A percentile compares a stretch with the other conserved stretches of the same genome.
Conservation (phyloP, 2,797 vertebrate species). For the Nothura maculosa region DNA sequence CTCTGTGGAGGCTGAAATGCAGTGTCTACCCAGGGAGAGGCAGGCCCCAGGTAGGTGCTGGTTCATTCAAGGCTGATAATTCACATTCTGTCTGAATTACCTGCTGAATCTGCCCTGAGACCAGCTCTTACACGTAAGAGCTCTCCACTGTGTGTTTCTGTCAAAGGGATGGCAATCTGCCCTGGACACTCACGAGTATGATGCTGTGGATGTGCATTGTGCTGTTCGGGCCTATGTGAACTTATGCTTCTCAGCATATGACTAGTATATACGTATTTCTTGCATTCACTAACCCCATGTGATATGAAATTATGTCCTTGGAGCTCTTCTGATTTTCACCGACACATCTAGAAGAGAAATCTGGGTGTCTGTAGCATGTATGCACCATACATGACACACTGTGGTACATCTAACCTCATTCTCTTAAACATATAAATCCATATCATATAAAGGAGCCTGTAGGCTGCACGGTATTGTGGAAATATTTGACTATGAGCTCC, state of each 20-base stretch:
- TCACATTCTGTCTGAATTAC: background rate
- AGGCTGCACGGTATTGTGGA: background rate
- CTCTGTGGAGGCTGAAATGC: background rate
- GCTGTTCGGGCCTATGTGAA: background rate
- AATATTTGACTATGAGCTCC: background rate
- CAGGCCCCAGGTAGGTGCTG: rapidly evolving
- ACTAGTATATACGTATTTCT: background rate
- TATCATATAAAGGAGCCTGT: background rate
- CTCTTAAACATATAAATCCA: background rate
- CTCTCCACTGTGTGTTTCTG: background rate
- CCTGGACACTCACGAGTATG: rapidly evolving
- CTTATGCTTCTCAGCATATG: background rate
- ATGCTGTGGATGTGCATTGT: background rate
- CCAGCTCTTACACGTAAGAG: background rate
- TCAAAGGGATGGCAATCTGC: rapidly evolving
- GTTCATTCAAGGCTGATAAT: rapidly evolving
- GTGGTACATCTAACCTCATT: background rate
- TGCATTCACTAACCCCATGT: rapidly evolving
- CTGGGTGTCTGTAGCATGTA: background rate
- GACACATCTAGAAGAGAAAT: background rate
- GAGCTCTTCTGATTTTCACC: background rate
- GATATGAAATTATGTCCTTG: background rate
- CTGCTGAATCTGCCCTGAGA: background rate
- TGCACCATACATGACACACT: background rate
- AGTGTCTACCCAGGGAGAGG: background rate